phyloP scores from a whole-genome alignment of 2,797 vertebrate species.

The Phataginus tetradactyla region DNA sequence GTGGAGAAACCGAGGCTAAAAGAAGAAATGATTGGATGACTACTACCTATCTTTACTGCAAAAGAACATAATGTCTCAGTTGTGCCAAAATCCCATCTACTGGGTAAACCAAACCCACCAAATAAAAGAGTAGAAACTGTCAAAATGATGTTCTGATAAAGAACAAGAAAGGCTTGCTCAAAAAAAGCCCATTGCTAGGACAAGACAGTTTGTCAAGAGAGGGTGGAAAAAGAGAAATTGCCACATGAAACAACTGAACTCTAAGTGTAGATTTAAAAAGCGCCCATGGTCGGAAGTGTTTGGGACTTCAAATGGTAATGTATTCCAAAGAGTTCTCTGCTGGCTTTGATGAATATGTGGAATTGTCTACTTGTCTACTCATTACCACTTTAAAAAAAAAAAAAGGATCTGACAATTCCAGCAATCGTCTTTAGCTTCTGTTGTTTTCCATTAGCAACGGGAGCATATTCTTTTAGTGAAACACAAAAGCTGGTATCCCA shows the following conservation, averaged over 20 bases:
- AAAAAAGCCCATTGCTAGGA: background rate
- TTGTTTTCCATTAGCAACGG: slow-evolving; percentile 82
- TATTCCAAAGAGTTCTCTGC: slow-evolving; percentile 66
- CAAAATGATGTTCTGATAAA: background rate
- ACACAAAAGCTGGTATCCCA: slow-evolving; percentile 82
- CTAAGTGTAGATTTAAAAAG: slow-evolving; percentile 57
- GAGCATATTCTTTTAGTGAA: slow-evolving; percentile 77
- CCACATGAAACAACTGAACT: slow-evolving; percentile 65
- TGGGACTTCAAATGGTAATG: slow-evolving; percentile 48
- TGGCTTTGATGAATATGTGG: slow-evolving; percentile 71
- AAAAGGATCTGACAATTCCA: slow-evolving; percentile 63
- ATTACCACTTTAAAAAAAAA: slow-evolving; percentile 63
- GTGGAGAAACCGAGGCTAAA: background rate
- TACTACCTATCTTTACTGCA: background rate
- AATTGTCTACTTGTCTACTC: slow-evolving; percentile 75
- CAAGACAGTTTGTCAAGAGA: background rate
- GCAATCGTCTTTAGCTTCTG: slow-evolving; percentile 78
- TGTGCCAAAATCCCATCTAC: background rate
- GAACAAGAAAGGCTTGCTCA: slow-evolving; percentile 12
- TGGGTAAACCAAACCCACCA: background rate
- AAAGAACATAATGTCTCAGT: background rate
- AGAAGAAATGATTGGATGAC: background rate
- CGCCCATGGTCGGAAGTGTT: slow-evolving; percentile 17
- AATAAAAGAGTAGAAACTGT: background rate
- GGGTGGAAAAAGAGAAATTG: background rate